These are phyloP conservation scores for Macrotus californicus DNA, from an alignment of 2,113 vertebrate species.

Conservation along the genomic window DNA sequence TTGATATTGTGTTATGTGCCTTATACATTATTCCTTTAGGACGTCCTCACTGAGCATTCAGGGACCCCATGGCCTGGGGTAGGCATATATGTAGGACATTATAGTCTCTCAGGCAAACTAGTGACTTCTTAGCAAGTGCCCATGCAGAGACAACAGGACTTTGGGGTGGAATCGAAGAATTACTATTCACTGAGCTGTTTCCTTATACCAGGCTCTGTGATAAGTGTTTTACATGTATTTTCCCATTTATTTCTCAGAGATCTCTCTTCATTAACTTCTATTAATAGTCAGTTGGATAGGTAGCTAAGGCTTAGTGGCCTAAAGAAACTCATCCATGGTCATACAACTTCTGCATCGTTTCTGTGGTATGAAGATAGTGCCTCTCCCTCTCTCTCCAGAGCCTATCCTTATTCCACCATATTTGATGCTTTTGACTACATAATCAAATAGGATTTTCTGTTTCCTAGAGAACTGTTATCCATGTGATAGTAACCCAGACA, in stretches of 20 bases:
- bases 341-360: accelerated
- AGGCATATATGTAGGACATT: neutral
- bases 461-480: neutral
- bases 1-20: neutral
- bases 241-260: neutral
- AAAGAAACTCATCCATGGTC: neutral
- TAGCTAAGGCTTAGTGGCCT: neutral
- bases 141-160: neutral
- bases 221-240: neutral
- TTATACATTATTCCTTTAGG: neutral
- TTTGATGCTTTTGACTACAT: neutral
- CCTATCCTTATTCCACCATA: neutral
- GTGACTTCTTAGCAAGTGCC: neutral
- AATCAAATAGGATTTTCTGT: neutral
- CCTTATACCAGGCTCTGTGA: neutral
- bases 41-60: neutral
- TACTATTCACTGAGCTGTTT: neutral
- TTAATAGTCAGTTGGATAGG: neutral
- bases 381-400: neutral
- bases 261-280: neutral
- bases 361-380: neutral
- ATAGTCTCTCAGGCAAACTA: neutral
- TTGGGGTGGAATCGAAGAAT: neutral
- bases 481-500: neutral
- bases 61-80: neutral